Base-by-base conservation (phyloP, 2,797 vertebrate genomes). In the Adrianichthys oophorus region DNA sequence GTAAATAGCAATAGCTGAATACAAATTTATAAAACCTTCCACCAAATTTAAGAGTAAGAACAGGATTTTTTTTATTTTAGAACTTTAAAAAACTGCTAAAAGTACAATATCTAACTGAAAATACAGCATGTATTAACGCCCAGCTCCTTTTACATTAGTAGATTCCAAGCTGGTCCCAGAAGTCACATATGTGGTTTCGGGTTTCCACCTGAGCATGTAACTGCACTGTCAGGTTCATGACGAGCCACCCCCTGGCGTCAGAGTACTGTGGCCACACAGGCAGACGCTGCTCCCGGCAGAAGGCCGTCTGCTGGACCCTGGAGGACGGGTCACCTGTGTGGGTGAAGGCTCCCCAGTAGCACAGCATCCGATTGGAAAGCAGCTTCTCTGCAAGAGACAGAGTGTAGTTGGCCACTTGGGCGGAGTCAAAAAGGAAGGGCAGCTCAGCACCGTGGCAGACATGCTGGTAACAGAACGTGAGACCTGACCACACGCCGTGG, bases 371-470 rank as follows among this genome's bases (percentile, higher is more conserved):
- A 61, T 88, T 87, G 65, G 91, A 90, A 49, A 93, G 81, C 52
- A 88, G 80, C 66, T 59, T 76, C 81, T 92, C 91, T 1, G 76
- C 48, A 0, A 41, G 50, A 0, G 79, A 72, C 70, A 93, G 16
- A 8, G 86, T 90, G 68, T 91, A 85, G 85, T 92, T 92, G 47
- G 91, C 85, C n/a, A 89, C 86, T 0, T 84, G 8, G 32, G 86
- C 85, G 0, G 90, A 88, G 78, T 86, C 26, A 4, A 93, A 93
- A 32, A 93, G 69, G 55, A 93, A 92, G 19, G 92, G 92, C 61
- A 93, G 72, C 73, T 93, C 91, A 0, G 90, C 90, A 0, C 91
- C 90, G 0, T 93, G 92, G 56, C 92, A 93, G 50, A 62, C 84
- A 0, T 84, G 91, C 32, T 78, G 56, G 62, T 88, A 91, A 77